Evolutionary conservation across 2,888 invertebrate species (phyloP).

Genomic region (Stictocephala bisonia): DNA sequence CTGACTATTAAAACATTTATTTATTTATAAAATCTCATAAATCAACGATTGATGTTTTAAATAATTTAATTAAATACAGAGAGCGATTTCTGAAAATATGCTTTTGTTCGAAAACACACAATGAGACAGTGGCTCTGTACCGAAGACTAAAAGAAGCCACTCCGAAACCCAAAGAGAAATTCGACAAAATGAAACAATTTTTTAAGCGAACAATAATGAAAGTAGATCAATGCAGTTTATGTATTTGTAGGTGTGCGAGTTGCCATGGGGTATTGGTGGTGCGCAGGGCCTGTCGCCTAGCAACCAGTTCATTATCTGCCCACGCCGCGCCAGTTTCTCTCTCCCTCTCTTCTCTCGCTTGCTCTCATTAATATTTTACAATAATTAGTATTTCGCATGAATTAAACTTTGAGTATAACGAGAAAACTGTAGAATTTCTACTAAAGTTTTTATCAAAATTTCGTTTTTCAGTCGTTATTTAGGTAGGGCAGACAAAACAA

Average conservation of each 20-base stretch:
- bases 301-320: constrained; percentile 32
- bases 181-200: constrained; percentile 35
- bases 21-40: no score
- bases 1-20: no score
- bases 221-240: constrained; percentile 47
- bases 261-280: constrained; percentile 42
- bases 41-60: no score
- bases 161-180: constrained; percentile 30
- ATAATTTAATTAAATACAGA: no score
- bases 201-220: constrained; percentile 30
- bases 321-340: constrained; percentile 2
- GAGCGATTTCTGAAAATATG: no score
- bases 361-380: constrained; percentile 41
- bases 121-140: no score
- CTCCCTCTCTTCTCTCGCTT: background rate
- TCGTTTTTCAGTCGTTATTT: no score
- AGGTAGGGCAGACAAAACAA: no score
- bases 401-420: constrained; percentile 28
- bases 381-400: constrained; percentile 43
- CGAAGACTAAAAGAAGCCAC: no score
- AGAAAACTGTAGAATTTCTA: no score
- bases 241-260: constrained; percentile 44
- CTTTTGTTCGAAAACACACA: no score
- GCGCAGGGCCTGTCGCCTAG: constrained; percentile 31
- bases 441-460: no score